These are phyloP conservation scores for Schrankia costaestrigalis DNA, from an alignment of 2,888 invertebrate genomes.

Conservation along the genomic window DNA sequence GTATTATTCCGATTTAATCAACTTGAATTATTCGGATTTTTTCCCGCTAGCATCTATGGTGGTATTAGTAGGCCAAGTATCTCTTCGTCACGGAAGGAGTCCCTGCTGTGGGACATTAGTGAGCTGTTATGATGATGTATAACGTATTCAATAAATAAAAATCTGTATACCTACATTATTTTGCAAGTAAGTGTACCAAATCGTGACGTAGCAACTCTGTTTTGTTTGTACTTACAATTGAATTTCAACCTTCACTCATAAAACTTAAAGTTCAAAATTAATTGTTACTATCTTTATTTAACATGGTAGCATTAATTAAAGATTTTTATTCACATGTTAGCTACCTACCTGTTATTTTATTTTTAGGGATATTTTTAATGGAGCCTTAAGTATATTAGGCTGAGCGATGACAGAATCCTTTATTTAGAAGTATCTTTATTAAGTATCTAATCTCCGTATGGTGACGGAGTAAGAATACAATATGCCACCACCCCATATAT, in stretches of 20 bases:
- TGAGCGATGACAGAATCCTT: slow-evolving; percentile 19
- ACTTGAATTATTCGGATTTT: too few relatives aligned
- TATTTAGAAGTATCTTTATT: slow-evolving; percentile 6
- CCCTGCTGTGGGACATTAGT: too few relatives aligned
- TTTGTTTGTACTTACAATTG: slow-evolving; percentile 8
- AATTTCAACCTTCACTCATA: not conserved
- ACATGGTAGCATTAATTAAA: slow-evolving; percentile 45
- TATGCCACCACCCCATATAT: too few relatives aligned
- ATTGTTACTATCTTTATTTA: not conserved
- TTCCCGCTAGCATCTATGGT: too few relatives aligned
- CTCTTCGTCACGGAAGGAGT: too few relatives aligned
- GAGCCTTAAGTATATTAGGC: slow-evolving; percentile 30
- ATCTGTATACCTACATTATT: too few relatives aligned
- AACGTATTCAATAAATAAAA: too few relatives aligned
- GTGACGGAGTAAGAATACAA: too few relatives aligned
- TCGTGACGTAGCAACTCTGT: slow-evolving; percentile 32
- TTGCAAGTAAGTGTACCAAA: slow-evolving; percentile 13
- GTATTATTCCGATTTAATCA: too few relatives aligned
- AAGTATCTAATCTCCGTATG: not conserved
- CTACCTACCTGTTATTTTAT: slow-evolving; percentile 47
- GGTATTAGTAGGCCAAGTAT: too few relatives aligned
- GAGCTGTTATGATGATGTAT: too few relatives aligned
- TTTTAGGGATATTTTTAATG: slow-evolving; percentile 35
- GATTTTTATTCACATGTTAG: slow-evolving; percentile 44
- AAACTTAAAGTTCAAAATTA: slow-evolving; percentile 8